A percentile compares a stretch with the other conserved stretches of the same genome.
phyloP scores from a whole-genome alignment of 2,888 invertebrate genomes.

The Caenorhabditis imperialis region DNA sequence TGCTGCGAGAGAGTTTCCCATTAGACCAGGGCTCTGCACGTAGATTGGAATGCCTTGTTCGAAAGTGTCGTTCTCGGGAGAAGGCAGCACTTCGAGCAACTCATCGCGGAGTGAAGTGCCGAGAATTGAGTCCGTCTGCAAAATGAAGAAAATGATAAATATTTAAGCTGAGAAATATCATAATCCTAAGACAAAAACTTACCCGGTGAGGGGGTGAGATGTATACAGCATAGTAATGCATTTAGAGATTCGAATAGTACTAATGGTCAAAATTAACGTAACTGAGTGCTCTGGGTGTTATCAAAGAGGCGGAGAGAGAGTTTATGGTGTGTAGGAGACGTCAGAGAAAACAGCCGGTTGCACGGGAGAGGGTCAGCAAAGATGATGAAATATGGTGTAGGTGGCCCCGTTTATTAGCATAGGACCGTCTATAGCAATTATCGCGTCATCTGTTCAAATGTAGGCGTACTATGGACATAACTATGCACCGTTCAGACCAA shows the following conservation, averaged over 20 bases:
- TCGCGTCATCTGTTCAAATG: no score
- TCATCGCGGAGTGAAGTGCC: slow-evolving; percentile 71
- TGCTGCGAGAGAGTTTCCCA: slow-evolving; percentile 53
- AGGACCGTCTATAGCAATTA: no score
- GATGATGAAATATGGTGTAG: slow-evolving; percentile 19
- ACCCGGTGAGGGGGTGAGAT: no score
- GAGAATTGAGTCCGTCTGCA: slow-evolving; percentile 46
- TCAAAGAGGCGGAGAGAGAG: background rate
- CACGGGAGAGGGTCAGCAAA: background rate
- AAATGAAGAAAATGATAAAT: no score
- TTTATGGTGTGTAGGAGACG: background rate
- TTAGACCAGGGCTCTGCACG: slow-evolving; percentile 36
- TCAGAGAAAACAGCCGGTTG: background rate
- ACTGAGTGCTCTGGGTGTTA: background rate
- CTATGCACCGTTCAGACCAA: no score
- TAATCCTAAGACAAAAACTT: no score
- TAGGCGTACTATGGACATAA: no score
- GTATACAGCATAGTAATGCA: no score
- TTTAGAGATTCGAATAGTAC: no score
- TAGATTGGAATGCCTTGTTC: slow-evolving; percentile 44
- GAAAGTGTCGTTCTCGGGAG: slow-evolving; percentile 29
- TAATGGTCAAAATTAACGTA: no score
- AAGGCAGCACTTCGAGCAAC: slow-evolving; percentile 51
- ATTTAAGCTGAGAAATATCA: no score
- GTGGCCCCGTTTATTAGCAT: background rate